Conservation (phyloP, 1,140 invertebrate species). For the Apolygus lucorum region DNA sequence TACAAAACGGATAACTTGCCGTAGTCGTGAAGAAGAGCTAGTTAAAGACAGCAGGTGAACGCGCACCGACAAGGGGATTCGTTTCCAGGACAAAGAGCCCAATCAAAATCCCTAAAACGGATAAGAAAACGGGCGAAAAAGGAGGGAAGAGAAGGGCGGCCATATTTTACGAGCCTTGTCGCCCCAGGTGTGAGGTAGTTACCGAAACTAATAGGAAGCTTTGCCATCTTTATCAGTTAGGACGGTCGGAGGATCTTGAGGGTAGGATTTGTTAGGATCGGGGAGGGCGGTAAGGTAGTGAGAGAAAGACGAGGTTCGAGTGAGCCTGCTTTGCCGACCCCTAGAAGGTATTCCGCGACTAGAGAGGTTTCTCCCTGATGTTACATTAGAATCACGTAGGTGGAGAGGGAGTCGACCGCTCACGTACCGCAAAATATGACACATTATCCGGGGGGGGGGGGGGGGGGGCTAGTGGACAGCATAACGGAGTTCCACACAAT, state of each 20-base stretch:
- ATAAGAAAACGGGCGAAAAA: background rate
- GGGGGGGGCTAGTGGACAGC: background rate
- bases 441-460: background rate
- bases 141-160: background rate
- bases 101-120: background rate
- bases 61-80: background rate
- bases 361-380: background rate
- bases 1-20: too few relatives aligned
- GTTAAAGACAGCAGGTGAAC: too few relatives aligned
- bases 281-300: background rate
- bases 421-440: slow-evolving; percentile 16
- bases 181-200: slow-evolving; percentile 10
- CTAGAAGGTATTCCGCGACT: background rate
- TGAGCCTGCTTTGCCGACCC: background rate
- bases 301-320: background rate
- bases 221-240: slow-evolving; percentile 11
- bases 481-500: slow-evolving; percentile 6
- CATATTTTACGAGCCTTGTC: background rate
- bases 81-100: background rate
- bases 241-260: background rate
- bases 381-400: slow-evolving; percentile 11
- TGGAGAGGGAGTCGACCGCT: background rate
- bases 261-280: background rate
- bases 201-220: slow-evolving; percentile 15
- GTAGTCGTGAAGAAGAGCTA: too few relatives aligned